Evolutionary conservation across 2,113 vertebrate species (phyloP), one percentile per base, ranked within the genome.

Genomic region (Pseudolaguvia tuberculata): DNA sequence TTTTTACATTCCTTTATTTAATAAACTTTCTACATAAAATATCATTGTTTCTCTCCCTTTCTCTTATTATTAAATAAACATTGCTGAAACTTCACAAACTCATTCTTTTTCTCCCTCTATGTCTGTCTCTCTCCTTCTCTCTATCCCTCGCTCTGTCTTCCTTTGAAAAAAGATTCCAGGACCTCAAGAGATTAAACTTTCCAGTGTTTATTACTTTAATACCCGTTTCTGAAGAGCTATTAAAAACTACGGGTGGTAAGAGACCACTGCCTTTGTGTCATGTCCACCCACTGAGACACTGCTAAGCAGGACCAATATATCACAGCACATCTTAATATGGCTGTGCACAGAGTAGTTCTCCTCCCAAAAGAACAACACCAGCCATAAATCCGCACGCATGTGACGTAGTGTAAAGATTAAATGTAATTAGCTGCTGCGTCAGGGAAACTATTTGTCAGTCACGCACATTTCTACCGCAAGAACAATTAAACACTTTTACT

Each of bases 281-380:
- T 39, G 35, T 72, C 78, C 61, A 72, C 80, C 82, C 78, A 81
- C 35, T 85, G 80, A 88, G 81, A 84, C 77, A 81, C 88, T 79
- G 88, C 88, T 85, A 88, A 80, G 87, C 77, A 80, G 78, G 63
- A 73, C 82, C 87, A 83, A 87, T 89, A 88, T 84, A 88, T 89
- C 87, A 90, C 79, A 67, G 39, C 78, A 69, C 23, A 62, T 59
- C 79, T 91, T 90, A 90, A 88, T 89, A 88, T 82, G 77, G 77
- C 82, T 76, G 56, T 48, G 74, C 81, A 80, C 73, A 8, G 58
- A 31, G 55, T 35, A 31, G 27, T 72, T 21, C 35, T 45, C 52
- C 53, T 55, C 48, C 5, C 39, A 55, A 11, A 50, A 69, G 8
- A 11, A 39, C 9, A 31, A 8, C n/a, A 35, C 13, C 25, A 57